Evolutionary conservation across 2,888 invertebrate species (phyloP), one percentile per base, ranked within the genome.

Genomic region (Lacanobia wlatinum): DNA sequence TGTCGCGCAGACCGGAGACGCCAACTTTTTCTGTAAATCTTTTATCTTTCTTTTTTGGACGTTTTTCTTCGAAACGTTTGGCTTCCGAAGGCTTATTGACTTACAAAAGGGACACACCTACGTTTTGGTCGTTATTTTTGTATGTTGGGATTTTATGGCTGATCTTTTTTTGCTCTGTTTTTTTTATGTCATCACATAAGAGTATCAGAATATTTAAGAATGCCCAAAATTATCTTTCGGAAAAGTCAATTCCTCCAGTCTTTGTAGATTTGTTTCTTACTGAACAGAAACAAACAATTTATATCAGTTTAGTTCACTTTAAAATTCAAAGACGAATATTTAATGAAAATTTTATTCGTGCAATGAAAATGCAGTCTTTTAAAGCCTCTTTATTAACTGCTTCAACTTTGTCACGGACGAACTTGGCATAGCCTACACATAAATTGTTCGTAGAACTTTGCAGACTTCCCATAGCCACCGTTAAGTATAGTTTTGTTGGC

Each of bases 361-460:
- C 64, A 76, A 73, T 76, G 64, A 64, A 82, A 84, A 74, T 80
- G 66, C 58, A 63, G 56, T 58, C 52, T 58, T 62, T 53, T 52
- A 64, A 71, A 71, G 71, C 68, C 69, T 80, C 71, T 70, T 10
- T 64, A 70, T 59, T 78, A 82, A 80, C 69, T 70, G 71, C 70
- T 75, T 71, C 40, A 87, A 88, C 84, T 87, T 86, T 83, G 82
- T 72, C 75, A 59, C 74, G 23, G 84, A 82, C 84, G 77, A 90
- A 89, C 85, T 89, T 89, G 86, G 85, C 84, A 75, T 73, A 71
- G 87, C 87, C 86, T 90, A 89, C 89, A 88, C 85, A 87, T 87
- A 87, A 88, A 89, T 88, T 90, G 80, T 86, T 87, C 80, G 80
- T 86, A 84, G 79, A 93, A 93, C 91, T 93, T 92, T 73, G 87